Conservation (phyloP, 2,888 invertebrate genomes). For the Pachydiplax longipennis region DNA sequence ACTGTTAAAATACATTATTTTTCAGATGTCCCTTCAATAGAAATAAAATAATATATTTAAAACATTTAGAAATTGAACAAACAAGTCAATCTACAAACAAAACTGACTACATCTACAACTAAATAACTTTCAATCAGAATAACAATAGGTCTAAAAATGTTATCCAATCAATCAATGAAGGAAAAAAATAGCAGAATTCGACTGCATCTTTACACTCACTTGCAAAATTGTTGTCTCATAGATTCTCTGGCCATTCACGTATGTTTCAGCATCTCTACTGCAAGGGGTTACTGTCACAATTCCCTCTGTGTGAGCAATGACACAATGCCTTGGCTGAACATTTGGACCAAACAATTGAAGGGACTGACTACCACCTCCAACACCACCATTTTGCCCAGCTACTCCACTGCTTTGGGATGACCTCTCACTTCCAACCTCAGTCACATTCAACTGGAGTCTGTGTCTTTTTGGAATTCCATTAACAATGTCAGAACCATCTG, state of each 20-base stretch:
- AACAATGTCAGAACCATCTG: slow-evolving; percentile 64
- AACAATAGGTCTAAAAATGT: too few relatives aligned
- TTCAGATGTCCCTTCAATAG: too few relatives aligned
- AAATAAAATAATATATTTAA: too few relatives aligned
- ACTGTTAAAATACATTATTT: too few relatives aligned
- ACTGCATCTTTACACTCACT: slow-evolving; percentile 60
- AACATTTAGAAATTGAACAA: too few relatives aligned
- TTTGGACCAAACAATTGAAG: slow-evolving; percentile 80
- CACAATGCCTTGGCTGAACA: slow-evolving; percentile 93
- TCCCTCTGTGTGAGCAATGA: slow-evolving; percentile 88
- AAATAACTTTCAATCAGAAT: too few relatives aligned
- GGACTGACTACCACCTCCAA: slow-evolving; percentile 51
- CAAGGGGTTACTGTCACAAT: slow-evolving; percentile 94
- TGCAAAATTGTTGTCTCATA: slow-evolving; percentile 91
- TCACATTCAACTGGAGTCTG: slow-evolving; percentile 69
- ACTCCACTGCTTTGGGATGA: slow-evolving; percentile 56
- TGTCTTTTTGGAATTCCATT: slow-evolving; percentile 62
- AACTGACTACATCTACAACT: too few relatives aligned
- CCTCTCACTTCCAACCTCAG: slow-evolving; percentile 81
- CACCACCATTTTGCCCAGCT: slow-evolving; percentile 35
- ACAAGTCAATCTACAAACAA: too few relatives aligned
- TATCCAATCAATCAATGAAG: too few relatives aligned
- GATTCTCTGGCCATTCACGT: slow-evolving; percentile 91
- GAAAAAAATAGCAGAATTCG: too few relatives aligned
- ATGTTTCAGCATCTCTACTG: slow-evolving; percentile 91